A percentile compares a stretch with the other conserved stretches of the same genome.
These are phyloP conservation scores for Aptenodytes patagonicus DNA, from an alignment of 2,113 vertebrate species.

Conservation along the genomic window DNA sequence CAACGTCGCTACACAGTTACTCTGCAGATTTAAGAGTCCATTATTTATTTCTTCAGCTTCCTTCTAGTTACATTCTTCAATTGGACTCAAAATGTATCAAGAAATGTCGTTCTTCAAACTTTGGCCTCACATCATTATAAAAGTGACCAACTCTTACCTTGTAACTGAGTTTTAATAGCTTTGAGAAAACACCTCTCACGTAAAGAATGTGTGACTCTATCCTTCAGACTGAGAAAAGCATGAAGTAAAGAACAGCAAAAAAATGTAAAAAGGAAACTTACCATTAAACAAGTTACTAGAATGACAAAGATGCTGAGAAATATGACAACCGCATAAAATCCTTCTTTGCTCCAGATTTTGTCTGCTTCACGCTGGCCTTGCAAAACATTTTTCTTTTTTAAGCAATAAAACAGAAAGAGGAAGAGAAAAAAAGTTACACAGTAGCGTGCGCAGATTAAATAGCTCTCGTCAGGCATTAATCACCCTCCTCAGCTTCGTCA, in stretches of 20 bases:
- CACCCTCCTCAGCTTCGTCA: conserved; percentile 40
- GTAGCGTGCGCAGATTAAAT: conserved; percentile 1
- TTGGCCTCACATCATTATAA: not conserved
- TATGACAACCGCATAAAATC: conserved; percentile 88
- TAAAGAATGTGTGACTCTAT: not conserved
- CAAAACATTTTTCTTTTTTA: conserved; percentile 89
- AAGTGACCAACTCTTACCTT: not conserved
- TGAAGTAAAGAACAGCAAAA: not conserved
- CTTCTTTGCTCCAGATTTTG: conserved; percentile 89
- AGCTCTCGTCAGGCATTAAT: conserved; percentile 34
- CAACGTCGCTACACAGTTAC: not conserved
- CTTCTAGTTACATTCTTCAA: not conserved
- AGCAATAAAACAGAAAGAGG: conserved; percentile 54
- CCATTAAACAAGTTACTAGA: conserved; percentile 92
- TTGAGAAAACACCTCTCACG: not conserved
- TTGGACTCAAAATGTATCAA: not conserved
- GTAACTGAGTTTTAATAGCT: not conserved
- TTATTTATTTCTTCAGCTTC: not conserved
- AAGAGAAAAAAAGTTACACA: conserved; percentile 58
- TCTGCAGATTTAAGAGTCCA: not conserved
- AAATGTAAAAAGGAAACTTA: conserved; percentile 73
- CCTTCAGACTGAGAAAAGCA: not conserved
- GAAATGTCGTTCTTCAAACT: not conserved
- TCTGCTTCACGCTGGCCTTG: conserved; percentile 87
- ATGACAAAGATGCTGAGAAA: conserved; percentile 95